Evolutionary conservation across 2,113 vertebrate species (phyloP).

Genomic region (Chloropsis cyanopogon): DNA sequence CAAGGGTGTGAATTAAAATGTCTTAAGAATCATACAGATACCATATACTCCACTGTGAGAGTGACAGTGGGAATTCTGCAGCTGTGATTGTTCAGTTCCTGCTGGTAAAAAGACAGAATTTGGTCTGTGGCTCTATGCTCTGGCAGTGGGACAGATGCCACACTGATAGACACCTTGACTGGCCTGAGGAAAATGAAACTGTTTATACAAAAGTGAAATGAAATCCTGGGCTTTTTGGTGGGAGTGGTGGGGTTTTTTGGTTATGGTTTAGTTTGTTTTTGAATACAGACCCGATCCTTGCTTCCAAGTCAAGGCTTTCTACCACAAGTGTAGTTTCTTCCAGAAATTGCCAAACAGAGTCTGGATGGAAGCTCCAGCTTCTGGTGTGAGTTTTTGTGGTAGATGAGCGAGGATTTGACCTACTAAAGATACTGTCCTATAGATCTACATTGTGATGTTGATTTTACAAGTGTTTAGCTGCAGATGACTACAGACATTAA

Average conservation of each 20-base stretch:
- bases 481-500: background rate
- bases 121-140: background rate
- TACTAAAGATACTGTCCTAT: fast-evolving
- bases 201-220: background rate
- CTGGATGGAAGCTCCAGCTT: background rate
- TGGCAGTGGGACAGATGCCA: background rate
- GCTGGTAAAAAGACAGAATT: background rate
- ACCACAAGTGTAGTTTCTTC: background rate
- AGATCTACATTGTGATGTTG: background rate
- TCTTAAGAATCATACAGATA: fast-evolving
- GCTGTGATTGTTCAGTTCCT: background rate
- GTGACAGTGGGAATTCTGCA: background rate
- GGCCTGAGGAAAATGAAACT: background rate
- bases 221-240: background rate
- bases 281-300: background rate
- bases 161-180: fast-evolving
- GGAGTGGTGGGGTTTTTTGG: fast-evolving
- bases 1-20: background rate
- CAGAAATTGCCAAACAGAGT: background rate
- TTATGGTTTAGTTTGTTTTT: background rate
- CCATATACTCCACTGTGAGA: background rate
- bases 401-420: background rate
- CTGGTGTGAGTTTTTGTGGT: background rate
- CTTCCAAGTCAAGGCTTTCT: background rate
- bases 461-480: background rate